Evolutionary conservation across 2,888 invertebrate genomes (phyloP).

Genomic region (Homarus gammarus): DNA sequence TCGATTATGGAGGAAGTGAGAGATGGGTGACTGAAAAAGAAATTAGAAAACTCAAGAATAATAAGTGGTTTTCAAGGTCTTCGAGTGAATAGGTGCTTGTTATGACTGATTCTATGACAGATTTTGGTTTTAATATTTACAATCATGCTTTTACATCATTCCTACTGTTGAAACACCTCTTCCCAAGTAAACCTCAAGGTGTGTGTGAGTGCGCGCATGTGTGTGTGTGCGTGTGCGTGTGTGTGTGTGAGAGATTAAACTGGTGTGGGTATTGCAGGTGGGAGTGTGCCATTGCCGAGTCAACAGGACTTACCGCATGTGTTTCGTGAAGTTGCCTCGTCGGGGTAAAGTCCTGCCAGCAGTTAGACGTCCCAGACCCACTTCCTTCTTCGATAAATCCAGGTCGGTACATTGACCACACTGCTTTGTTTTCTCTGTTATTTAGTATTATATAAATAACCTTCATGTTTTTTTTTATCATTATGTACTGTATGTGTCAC

Average conservation of each 20-base stretch:
- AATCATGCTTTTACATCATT: background rate
- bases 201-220: conserved; percentile 2
- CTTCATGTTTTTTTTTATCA: too few relatives aligned
- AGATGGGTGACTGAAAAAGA: too few relatives aligned
- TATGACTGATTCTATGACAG: too few relatives aligned
- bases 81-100: too few relatives aligned
- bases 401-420: too few relatives aligned
- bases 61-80: too few relatives aligned
- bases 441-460: too few relatives aligned
- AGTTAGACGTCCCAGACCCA: conserved; percentile 54
- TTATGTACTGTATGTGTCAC: too few relatives aligned
- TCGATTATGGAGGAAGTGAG: too few relatives aligned
- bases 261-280: conserved; percentile 82
- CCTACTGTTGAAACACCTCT: background rate
- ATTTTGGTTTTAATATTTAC: too few relatives aligned
- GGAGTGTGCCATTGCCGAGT: conserved; percentile 89
- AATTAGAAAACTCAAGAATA: too few relatives aligned
- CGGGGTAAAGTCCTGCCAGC: conserved; percentile 43
- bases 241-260: background rate
- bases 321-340: conserved; percentile 78
- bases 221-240: background rate
- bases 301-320: conserved; percentile 86
- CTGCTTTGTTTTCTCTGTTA: too few relatives aligned
- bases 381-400: conserved; percentile 60
- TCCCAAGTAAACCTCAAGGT: background rate